Conservation (phyloP, 2,113 vertebrate genomes). For the Pomatorhinus ruficollis region DNA sequence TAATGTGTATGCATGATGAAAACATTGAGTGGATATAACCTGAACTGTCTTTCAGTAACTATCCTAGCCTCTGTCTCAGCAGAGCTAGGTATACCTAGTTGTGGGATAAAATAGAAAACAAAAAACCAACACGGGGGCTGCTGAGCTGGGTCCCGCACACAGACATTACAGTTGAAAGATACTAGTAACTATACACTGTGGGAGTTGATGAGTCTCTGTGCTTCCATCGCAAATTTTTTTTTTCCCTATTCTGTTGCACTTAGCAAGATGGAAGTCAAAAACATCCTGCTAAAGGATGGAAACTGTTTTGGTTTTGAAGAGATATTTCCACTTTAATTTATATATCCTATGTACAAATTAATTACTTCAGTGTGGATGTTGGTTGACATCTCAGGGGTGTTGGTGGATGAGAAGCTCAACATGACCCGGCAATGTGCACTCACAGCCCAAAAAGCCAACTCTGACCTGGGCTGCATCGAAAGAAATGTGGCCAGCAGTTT, state of each 20-base stretch:
- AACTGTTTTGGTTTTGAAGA: background rate
- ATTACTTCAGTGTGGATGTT: background rate
- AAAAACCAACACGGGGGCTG: background rate
- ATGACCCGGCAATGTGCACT: background rate
- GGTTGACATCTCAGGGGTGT: background rate
- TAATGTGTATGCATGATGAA: background rate
- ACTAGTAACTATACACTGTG: background rate
- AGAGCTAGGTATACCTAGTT: background rate
- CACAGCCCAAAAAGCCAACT: background rate
- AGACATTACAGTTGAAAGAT: background rate
- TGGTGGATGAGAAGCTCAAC: background rate
- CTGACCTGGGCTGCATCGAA: background rate
- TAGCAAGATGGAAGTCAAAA: background rate
- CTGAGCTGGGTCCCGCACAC: background rate
- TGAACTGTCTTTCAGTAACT: background rate
- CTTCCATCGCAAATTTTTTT: background rate
- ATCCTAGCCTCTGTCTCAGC: background rate
- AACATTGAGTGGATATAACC: background rate
- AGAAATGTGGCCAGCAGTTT: background rate
- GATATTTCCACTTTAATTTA: background rate
- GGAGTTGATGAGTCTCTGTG: background rate
- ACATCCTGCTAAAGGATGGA: background rate
- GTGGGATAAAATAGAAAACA: background rate
- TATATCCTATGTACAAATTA: background rate
- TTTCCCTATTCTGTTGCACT: background rate